A percentile compares a stretch with the other conserved stretches of the same genome.
These are phyloP conservation scores for Melanitta fusca DNA, from an alignment of 2,797 vertebrate genomes.

Conservation along the genomic window DNA sequence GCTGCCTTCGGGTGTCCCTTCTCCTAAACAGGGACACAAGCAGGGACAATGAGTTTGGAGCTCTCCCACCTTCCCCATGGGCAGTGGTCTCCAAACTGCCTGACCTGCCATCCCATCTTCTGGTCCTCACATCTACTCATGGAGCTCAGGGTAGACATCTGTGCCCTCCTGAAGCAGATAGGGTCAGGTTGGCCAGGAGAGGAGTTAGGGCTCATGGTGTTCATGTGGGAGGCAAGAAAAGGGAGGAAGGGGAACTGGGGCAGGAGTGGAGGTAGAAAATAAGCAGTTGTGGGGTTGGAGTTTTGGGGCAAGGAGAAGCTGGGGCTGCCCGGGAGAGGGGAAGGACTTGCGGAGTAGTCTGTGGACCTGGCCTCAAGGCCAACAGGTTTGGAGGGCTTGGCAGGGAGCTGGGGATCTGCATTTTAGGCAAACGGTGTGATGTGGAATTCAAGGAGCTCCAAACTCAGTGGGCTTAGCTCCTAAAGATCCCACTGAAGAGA, in stretches of 20 bases:
- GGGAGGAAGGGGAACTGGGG: not conserved
- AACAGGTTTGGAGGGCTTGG: conserved; percentile 21
- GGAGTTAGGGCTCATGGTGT: not conserved
- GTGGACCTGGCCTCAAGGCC: not conserved
- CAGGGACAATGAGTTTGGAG: not conserved
- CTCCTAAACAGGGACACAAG: not conserved
- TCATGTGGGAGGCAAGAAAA: not conserved
- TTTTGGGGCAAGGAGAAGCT: not conserved
- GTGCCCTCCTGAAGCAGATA: not conserved
- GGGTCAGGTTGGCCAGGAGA: not conserved
- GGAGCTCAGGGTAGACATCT: not conserved
- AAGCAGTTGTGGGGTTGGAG: not conserved
- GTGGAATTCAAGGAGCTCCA: conserved; percentile 42
- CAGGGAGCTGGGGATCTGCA: not conserved
- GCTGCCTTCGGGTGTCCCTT: not conserved
- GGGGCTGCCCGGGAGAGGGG: not conserved
- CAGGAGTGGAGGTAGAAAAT: not conserved
- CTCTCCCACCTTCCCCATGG: not conserved
- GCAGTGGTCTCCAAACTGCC: not conserved
- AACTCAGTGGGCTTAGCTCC: conserved; percentile 22
- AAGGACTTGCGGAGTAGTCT: not conserved
- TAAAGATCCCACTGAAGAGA: not conserved
- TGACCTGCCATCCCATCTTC: not conserved
- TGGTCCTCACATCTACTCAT: not conserved
- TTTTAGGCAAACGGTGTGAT: conserved; percentile 26